These are phyloP conservation scores for Bubo scandiacus DNA, from an alignment of 2,113 vertebrate genomes.

Conservation along the genomic window DNA sequence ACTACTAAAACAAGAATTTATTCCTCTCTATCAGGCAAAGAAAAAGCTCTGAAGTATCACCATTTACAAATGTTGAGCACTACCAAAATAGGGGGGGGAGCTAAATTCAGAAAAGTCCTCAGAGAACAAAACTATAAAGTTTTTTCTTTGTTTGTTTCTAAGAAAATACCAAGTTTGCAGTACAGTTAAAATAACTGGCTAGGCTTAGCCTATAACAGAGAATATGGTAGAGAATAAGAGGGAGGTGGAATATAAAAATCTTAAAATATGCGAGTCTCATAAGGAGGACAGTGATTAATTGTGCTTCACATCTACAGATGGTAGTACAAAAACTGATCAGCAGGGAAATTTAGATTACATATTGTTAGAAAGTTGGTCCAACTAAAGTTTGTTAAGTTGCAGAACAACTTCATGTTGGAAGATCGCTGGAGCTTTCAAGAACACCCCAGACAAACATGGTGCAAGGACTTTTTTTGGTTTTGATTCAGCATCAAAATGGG, in stretches of 20 bases:
- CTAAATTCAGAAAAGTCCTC: background rate
- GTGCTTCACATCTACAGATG: conserved; percentile 46
- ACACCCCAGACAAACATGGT: background rate
- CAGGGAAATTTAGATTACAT: conserved; percentile 55
- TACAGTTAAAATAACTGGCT: background rate
- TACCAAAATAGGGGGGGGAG: background rate
- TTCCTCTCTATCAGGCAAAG: background rate
- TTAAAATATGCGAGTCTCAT: background rate
- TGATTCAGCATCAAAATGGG: background rate
- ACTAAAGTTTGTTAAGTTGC: conserved; percentile 2
- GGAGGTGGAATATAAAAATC: background rate
- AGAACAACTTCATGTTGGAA: background rate
- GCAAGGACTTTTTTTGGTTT: background rate
- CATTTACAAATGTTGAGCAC: background rate
- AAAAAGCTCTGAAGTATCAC: background rate
- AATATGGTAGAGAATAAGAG: background rate
- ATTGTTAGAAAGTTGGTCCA: conserved; percentile 40
- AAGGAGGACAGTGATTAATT: conserved; percentile 56
- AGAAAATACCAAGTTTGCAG: background rate
- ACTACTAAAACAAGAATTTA: background rate
- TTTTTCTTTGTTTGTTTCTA: background rate
- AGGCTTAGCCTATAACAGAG: background rate
- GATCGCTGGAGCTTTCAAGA: background rate
- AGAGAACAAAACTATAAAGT: background rate
- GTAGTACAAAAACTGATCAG: conserved; percentile 49